Evolutionary conservation across 2,113 vertebrate species (phyloP).

Genomic region (Laticauda laticaudata): DNA sequence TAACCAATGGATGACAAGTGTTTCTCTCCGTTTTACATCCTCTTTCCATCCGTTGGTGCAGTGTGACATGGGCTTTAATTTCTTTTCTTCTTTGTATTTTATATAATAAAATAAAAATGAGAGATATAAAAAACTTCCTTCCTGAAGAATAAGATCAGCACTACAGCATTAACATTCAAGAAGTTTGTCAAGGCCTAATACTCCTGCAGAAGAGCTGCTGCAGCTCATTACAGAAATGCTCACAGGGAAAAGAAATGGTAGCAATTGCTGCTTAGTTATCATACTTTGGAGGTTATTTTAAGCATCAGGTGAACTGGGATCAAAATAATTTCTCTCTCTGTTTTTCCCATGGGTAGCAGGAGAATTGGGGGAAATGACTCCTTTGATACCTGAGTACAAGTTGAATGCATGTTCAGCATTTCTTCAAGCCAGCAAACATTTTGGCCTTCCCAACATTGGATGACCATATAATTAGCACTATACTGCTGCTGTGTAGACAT

Average conservation of each 20-base stretch:
- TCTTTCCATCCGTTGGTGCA: too few species aligned
- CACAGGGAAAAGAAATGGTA: neutral
- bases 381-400: neutral
- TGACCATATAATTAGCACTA: neutral
- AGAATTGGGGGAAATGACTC: neutral
- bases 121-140: neutral
- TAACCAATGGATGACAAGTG: too few species aligned
- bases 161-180: neutral
- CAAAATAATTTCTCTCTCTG: neutral
- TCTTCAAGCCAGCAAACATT: neutral
- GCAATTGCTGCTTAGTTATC: neutral
- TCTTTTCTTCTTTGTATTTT: too few species aligned
- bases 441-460: neutral
- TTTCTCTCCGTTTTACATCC: too few species aligned
- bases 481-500: neutral
- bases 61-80: too few species aligned
- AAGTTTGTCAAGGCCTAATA: neutral
- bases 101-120: too few species aligned
- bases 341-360: neutral
- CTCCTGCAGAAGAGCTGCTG: neutral
- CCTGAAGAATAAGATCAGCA: neutral
- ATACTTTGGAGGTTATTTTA: neutral
- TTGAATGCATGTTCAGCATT: neutral
- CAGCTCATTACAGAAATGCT: neutral
- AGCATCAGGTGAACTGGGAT: neutral